Evolutionary conservation across 1,140 invertebrate genomes (phyloP), one percentile per base, ranked within the genome.

Genomic region (Apolygus lucorum): DNA sequence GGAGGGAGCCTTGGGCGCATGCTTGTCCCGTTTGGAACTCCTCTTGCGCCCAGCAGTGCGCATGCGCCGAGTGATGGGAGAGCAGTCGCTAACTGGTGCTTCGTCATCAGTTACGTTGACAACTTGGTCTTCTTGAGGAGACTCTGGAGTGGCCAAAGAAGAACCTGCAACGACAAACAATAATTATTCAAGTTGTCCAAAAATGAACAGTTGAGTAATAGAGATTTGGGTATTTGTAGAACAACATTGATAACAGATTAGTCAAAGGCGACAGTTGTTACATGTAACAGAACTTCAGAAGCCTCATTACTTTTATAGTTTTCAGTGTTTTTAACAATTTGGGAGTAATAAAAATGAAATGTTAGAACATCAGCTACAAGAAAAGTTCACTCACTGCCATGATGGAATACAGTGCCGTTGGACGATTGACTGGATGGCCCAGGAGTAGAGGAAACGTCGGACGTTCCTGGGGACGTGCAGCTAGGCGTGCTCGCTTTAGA

Each of bases 401-500:
- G 54, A 59, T 59, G 8, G 22, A 63, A 59, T n/a, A 71, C 62
- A 11, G 64, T 21, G 25, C 62, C 68, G 42, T 71, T 71, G 29
- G 68, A 64, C 29, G 54, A 64, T 26, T 71, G 72, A 25, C 24
- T 28, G 21, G 67, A 67, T 27, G 71, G 69, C 11, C 69, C 63
- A 29, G 69, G 65, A 52, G 62, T 68, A 27, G 72, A 73, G 2
- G 52, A 42, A 1, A 21, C 17, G 29, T 29, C 28, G 42, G 68
- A 34, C 27, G 66, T 27, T 28, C 72, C 54, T 27, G 28, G 22
- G 26, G 65, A 34, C n/a, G 66, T 28, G 29, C 66, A 14, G 22
- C 54, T 14, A 1, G 70, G 70, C 73, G 81, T 81, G 78, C 78
- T 74, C 72, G 78, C 81, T 79, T 85, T 86, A 28, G 84, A 84